phyloP scores from a whole-genome alignment of 1,140 invertebrate species.

The Sinonovacula constricta region DNA sequence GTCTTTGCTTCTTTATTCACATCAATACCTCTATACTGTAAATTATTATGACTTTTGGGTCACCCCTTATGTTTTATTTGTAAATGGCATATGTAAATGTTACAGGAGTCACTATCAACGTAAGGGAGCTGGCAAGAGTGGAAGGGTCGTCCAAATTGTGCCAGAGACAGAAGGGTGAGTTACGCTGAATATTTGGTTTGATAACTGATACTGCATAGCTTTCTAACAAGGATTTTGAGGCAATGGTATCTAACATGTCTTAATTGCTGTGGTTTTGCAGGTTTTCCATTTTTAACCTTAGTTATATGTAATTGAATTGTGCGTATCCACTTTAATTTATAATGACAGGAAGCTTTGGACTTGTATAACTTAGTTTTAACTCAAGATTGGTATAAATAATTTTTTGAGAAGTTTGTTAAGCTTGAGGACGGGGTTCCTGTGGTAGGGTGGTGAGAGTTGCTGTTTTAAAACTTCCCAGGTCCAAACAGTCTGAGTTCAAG shows the following conservation, averaged over 20 bases:
- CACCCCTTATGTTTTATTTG: not conserved
- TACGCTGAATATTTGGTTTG: not conserved
- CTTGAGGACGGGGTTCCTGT: no score
- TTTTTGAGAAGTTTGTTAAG: no score
- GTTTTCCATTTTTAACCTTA: no score
- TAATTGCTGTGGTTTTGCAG: no score
- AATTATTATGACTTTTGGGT: not conserved
- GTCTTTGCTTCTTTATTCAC: no score
- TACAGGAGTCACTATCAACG: conserved; percentile 73
- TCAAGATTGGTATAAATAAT: no score
- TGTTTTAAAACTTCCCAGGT: no score
- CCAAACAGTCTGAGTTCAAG: no score
- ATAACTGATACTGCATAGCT: not conserved
- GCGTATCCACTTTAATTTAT: not conserved
- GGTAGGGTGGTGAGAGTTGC: no score
- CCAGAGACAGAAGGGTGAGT: conserved; percentile 59
- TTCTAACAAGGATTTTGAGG: not conserved
- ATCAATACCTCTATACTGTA: not conserved
- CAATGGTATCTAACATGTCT: not conserved
- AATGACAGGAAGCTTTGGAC: no score
- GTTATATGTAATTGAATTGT: not conserved
- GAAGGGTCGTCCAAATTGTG: conserved; percentile 58
- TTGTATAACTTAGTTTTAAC: no score
- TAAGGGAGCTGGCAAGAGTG: conserved; percentile 61
- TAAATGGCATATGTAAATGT: conserved; percentile 7